Conservation (phyloP, 1,140 invertebrate species). For the Macrosteles quadrilineatus region DNA sequence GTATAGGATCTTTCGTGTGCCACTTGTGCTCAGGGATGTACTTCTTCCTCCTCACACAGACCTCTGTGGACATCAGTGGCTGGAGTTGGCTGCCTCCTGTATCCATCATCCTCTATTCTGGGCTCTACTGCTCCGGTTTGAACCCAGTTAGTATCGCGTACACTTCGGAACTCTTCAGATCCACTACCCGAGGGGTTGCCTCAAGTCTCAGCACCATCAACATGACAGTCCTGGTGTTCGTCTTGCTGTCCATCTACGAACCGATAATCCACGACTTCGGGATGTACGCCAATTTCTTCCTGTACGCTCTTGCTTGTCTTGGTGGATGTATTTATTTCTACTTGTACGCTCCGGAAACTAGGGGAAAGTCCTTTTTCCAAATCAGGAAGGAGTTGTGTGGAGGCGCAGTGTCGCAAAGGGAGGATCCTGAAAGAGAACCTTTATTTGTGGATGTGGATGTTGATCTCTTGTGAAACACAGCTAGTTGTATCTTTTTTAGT, state of each 20-base stretch:
- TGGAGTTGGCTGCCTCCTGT: slow-evolving; percentile 3
- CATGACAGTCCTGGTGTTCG: slow-evolving; percentile 48
- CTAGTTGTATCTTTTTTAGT: too few species aligned
- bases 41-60: slow-evolving; percentile 17
- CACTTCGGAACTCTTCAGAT: slow-evolving; percentile 39
- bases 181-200: slow-evolving; percentile 52
- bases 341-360: slow-evolving; percentile 79
- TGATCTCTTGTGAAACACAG: background rate
- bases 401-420: background rate
- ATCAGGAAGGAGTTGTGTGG: slow-evolving; percentile 49
- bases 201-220: slow-evolving; percentile 50
- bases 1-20: slow-evolving; percentile 29
- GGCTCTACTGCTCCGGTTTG: slow-evolving; percentile 1
- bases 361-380: slow-evolving; percentile 71
- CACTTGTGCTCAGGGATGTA: slow-evolving; percentile 28
- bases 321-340: slow-evolving; percentile 62
- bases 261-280: slow-evolving; percentile 52
- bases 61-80: background rate
- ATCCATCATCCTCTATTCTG: slow-evolving; percentile 1
- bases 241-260: slow-evolving; percentile 51
- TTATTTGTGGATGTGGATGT: slow-evolving; percentile 6
- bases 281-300: slow-evolving; percentile 62
- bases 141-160: slow-evolving; percentile 1
- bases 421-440: background rate
- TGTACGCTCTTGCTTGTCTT: slow-evolving; percentile 62